Percentiles rank a stretch among this genome's conserved stretches.
Evolutionary conservation across 2,888 invertebrate species (phyloP).

Genomic region (Rhodophaea formosa): DNA sequence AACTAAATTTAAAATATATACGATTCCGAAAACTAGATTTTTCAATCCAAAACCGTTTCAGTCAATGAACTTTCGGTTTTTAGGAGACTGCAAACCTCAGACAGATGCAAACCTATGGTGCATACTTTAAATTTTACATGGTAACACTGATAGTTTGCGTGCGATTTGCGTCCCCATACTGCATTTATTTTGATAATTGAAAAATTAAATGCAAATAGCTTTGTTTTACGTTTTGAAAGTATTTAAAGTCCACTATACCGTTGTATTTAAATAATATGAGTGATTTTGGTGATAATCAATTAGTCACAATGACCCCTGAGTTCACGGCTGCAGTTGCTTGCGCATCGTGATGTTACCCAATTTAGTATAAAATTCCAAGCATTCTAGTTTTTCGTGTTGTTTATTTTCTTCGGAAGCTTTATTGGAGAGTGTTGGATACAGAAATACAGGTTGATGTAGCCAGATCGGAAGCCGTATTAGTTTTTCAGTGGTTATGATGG

Average conservation of each 20-base stretch:
- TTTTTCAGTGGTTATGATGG: constrained; percentile 50
- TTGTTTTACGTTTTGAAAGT: constrained; percentile 24
- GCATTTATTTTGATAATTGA: constrained; percentile 48
- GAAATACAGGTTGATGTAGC: constrained; percentile 26
- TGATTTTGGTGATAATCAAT: constrained; percentile 39
- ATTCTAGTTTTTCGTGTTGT: constrained; percentile 43
- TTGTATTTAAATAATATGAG: constrained; percentile 27
- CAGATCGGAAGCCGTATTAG: constrained; percentile 23
- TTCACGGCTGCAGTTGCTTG: constrained; percentile 66
- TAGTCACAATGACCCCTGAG: constrained; percentile 60
- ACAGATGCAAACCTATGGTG: background rate
- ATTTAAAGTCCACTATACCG: constrained; percentile 32
- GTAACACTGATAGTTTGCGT: constrained; percentile 57
- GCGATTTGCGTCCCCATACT: constrained; percentile 67
- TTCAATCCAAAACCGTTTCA: no score
- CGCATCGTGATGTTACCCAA: constrained; percentile 66
- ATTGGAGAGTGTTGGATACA: constrained; percentile 28
- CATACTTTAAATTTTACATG: constrained; percentile 22
- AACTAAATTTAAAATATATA: no score
- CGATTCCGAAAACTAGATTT: no score
- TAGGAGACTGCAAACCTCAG: no score
- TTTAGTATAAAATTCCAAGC: constrained; percentile 59
- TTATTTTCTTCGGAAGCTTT: constrained; percentile 32
- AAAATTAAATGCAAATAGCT: constrained; percentile 35
- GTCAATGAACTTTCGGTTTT: no score